These are phyloP conservation scores for Aix galericulata DNA, from an alignment of 2,113 vertebrate species.

Conservation along the genomic window DNA sequence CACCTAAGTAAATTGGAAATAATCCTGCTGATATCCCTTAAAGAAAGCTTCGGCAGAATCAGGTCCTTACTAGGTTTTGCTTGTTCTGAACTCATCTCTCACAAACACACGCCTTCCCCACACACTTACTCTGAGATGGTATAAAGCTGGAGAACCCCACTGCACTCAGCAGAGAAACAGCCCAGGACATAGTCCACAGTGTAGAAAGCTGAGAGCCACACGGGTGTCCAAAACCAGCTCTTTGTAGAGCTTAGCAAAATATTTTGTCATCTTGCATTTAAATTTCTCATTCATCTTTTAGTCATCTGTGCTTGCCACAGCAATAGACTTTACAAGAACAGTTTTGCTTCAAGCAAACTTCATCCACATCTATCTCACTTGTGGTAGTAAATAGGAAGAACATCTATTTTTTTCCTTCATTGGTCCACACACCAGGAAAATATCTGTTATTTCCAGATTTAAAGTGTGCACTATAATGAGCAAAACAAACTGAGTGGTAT, in stretches of 20 bases:
- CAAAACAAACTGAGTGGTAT: not conserved
- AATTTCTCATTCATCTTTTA: conserved; percentile 5
- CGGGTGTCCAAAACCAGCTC: not conserved
- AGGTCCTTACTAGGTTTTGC: not conserved
- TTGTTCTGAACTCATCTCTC: not conserved
- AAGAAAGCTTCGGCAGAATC: not conserved
- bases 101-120: not conserved
- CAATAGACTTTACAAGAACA: not conserved
- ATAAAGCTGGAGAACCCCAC: not conserved
- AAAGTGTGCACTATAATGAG: not conserved
- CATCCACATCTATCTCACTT: not conserved
- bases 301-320: not conserved
- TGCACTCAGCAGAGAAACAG: not conserved
- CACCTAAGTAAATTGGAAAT: not conserved
- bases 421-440: not conserved
- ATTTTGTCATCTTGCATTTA: not conserved
- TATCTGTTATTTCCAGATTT: conserved; percentile 11
- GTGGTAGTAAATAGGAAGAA: not conserved
- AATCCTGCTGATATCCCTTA: not conserved
- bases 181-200: not conserved
- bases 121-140: rapidly evolving
- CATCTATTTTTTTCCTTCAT: not conserved
- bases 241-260: conserved; percentile 4
- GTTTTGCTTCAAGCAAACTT: not conserved
- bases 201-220: not conserved